phyloP scores from a whole-genome alignment of 2,888 invertebrate genomes.

The Vanessa cardui region DNA sequence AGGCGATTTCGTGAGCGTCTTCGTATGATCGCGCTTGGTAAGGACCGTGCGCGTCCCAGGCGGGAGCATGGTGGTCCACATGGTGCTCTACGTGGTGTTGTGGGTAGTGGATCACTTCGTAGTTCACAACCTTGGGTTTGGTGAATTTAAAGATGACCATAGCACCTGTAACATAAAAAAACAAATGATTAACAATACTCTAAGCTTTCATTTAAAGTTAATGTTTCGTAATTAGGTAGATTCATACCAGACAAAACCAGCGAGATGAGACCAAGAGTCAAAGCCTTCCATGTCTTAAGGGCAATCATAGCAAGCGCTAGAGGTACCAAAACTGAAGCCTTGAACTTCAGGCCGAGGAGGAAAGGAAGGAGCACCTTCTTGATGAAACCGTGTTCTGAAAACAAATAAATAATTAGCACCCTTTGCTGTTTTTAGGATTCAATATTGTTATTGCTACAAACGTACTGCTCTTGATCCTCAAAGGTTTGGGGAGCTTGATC shows the following conservation, averaged over 20 bases:
- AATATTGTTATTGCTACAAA: slow-evolving; percentile 31
- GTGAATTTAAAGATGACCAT: slow-evolving; percentile 93
- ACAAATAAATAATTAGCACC: slow-evolving; percentile 38
- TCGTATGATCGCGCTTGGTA: slow-evolving; percentile 84
- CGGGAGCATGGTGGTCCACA: slow-evolving; percentile 83
- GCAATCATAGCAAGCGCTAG: slow-evolving; percentile 92
- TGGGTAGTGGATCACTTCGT: slow-evolving; percentile 93
- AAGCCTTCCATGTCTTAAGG: slow-evolving; percentile 94
- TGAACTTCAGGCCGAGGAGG: slow-evolving; percentile 92
- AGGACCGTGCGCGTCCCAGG: slow-evolving; percentile 82
- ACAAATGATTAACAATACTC: slow-evolving; percentile 9
- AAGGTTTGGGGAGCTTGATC: slow-evolving; percentile 78
- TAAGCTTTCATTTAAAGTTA: background rate
- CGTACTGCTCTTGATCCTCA: slow-evolving; percentile 80
- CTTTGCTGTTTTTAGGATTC: background rate
- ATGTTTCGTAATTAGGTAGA: background rate
- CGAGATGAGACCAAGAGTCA: slow-evolving; percentile 92
- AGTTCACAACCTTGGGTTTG: slow-evolving; percentile 93
- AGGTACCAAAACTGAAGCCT: slow-evolving; percentile 92
- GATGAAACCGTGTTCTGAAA: slow-evolving; percentile 90
- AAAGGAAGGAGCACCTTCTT: slow-evolving; percentile 93
- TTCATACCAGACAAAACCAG: slow-evolving; percentile 88
- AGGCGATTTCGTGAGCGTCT: slow-evolving; percentile 84
- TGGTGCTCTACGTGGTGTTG: slow-evolving; percentile 88
- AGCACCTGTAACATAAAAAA: slow-evolving; percentile 73